Percentiles rank a stretch among this genome's conserved stretches.
Evolutionary conservation across 2,888 invertebrate genomes (phyloP).

Genomic region (Callyntrura sp.): DNA sequence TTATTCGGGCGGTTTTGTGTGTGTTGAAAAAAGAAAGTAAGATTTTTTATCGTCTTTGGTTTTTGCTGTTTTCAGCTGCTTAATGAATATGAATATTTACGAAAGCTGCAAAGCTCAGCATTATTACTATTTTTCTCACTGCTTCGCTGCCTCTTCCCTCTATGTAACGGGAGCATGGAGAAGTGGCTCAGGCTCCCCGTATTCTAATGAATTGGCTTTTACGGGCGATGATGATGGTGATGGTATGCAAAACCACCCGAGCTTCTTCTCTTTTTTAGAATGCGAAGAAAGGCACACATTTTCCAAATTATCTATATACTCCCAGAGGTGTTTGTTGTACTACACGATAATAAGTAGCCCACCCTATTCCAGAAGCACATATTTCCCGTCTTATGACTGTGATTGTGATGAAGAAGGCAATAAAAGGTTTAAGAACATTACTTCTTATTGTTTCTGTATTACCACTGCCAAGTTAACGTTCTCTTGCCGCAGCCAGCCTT

Average conservation of each 20-base stretch:
- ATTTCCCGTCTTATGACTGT: constrained; percentile 27
- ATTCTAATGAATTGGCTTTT: constrained; percentile 69
- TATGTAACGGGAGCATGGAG: background rate
- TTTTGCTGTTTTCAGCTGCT: constrained; percentile 37
- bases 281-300: constrained; percentile 25
- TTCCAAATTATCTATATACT: constrained; percentile 36
- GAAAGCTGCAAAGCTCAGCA: constrained; percentile 70
- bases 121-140: constrained; percentile 25
- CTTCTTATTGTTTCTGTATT: constrained; percentile 8
- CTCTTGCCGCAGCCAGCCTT: background rate
- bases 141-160: background rate
- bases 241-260: background rate
- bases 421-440: constrained; percentile 39
- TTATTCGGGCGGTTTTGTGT: constrained; percentile 15
- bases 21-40: constrained; percentile 24
- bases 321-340: background rate
- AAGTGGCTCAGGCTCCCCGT: constrained; percentile 8
- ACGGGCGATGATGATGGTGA: constrained; percentile 20
- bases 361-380: background rate
- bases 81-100: constrained; percentile 79
- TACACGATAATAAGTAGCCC: constrained; percentile 23
- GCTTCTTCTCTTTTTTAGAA: background rate
- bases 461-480: background rate
- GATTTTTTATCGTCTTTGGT: background rate
- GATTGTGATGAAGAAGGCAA: constrained; percentile 39